These are phyloP conservation scores for Chaitophorus viminalis DNA, from an alignment of 2,888 invertebrate species.

Conservation along the genomic window DNA sequence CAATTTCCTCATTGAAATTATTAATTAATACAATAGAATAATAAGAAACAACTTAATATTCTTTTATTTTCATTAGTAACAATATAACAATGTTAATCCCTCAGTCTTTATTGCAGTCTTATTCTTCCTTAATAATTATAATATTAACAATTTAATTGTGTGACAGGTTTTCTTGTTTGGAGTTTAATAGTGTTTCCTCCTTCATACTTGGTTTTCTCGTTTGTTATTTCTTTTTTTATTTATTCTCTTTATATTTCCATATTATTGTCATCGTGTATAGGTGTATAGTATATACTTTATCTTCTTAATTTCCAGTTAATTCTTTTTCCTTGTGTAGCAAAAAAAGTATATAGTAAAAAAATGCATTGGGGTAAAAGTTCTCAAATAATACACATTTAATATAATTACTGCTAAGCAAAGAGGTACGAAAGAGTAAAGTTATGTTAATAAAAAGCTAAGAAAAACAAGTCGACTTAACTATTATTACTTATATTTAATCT, in stretches of 20 bases:
- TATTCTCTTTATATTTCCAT: not conserved
- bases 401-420: too few relatives aligned
- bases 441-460: too few relatives aligned
- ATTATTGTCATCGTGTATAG: not conserved
- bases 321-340: not conserved
- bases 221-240: not conserved
- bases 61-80: not conserved
- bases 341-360: not conserved
- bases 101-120: not conserved
- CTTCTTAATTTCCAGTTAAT: not conserved
- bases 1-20: not conserved
- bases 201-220: not conserved
- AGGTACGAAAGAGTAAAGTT: too few relatives aligned
- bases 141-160: not conserved
- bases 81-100: slow-evolving; percentile 4
- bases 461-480: too few relatives aligned
- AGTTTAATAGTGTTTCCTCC: not conserved
- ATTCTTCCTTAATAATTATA: not conserved
- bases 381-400: too few relatives aligned
- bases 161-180: not conserved
- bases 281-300: not conserved
- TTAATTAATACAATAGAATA: not conserved
- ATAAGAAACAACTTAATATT: not conserved
- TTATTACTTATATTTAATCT: not conserved
- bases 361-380: too few relatives aligned